Conservation (phyloP, 2,113 vertebrate genomes). For the Eulemur rufifrons region DNA sequence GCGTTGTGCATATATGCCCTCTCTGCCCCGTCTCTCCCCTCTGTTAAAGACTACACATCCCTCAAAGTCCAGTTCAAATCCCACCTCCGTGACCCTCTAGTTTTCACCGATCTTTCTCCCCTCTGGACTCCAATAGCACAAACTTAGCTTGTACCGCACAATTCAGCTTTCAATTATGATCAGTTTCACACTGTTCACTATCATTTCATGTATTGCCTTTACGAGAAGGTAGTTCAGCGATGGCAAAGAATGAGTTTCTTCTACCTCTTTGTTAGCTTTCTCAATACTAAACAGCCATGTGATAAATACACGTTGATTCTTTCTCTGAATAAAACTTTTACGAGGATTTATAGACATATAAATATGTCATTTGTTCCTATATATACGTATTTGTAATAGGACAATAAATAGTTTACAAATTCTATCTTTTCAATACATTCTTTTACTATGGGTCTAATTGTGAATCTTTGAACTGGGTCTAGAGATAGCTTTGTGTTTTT, state of each 20-base stretch:
- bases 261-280: background rate
- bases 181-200: background rate
- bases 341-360: constrained; percentile 17
- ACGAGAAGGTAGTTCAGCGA: background rate
- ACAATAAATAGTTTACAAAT: constrained; percentile 8
- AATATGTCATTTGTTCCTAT: constrained; percentile 2
- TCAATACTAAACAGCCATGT: background rate
- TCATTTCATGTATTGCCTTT: constrained; percentile 40
- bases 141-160: background rate
- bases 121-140: background rate
- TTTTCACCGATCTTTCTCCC: background rate
- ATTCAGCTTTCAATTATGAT: constrained; percentile 20
- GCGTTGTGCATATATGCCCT: background rate
- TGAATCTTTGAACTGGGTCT: constrained; percentile 1
- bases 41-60: background rate
- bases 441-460: constrained; percentile 17
- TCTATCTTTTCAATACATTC: constrained; percentile 26
- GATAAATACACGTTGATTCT: background rate
- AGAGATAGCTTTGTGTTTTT: constrained; percentile 18
- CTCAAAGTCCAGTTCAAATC: background rate
- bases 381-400: background rate
- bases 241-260: background rate
- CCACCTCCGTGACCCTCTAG: background rate
- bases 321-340: constrained; percentile 44
- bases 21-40: background rate